These are phyloP conservation scores for Thymallus thymallus DNA, from an alignment of 2,113 vertebrate species.

Conservation along the genomic window DNA sequence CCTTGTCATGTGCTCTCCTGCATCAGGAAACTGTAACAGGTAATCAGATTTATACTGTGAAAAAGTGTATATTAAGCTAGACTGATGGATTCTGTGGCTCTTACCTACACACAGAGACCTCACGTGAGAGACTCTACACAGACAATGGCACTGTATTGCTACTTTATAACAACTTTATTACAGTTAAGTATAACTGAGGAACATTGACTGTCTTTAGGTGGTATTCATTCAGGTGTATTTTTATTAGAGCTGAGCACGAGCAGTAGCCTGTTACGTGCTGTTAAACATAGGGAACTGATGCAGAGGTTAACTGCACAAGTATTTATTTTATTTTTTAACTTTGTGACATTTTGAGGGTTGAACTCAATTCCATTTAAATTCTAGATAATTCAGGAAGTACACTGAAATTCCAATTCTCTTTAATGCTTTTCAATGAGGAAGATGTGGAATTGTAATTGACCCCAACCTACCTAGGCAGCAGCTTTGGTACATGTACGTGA, in stretches of 20 bases:
- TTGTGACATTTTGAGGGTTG: too few species aligned
- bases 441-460: too few species aligned
- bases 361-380: too few species aligned
- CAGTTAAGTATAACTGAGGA: neutral
- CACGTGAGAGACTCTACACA: neutral
- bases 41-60: too few species aligned
- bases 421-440: neutral
- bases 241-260: neutral
- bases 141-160: neutral
- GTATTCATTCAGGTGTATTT: neutral
- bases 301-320: neutral
- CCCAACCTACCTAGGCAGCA: neutral
- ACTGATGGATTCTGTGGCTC: too few species aligned
- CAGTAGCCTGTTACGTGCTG: neutral
- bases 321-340: neutral
- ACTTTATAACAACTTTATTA: neutral
- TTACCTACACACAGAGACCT: neutral
- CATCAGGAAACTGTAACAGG: too few species aligned
- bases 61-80: too few species aligned
- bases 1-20: too few species aligned
- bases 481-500: neutral
- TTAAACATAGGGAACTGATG: neutral
- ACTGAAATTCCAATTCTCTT: neutral
- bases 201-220: neutral
- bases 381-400: neutral